These are phyloP conservation scores for Halichoeres trimaculatus DNA, from an alignment of 2,113 vertebrate species.

Conservation along the genomic window DNA sequence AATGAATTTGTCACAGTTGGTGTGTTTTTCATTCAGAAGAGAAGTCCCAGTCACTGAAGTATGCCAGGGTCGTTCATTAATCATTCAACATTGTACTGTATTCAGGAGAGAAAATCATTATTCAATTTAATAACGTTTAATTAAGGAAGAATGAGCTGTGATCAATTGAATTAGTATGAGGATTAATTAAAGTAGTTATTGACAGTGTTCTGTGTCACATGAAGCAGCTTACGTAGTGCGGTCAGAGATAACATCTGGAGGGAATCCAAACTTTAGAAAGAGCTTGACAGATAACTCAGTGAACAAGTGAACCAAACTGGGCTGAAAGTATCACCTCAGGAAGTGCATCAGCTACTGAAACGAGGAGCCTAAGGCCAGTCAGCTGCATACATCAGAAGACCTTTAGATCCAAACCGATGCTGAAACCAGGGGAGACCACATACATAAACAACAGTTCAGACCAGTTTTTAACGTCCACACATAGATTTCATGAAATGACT, in stretches of 20 bases:
- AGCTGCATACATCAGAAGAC: too few species aligned
- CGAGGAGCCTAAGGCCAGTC: too few species aligned
- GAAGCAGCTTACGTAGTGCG: background rate
- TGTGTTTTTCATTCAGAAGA: background rate
- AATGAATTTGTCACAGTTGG: background rate
- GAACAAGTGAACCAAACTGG: background rate
- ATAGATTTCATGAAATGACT: too few species aligned
- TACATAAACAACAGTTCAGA: too few species aligned
- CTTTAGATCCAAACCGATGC: too few species aligned
- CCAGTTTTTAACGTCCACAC: too few species aligned
- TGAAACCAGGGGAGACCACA: too few species aligned
- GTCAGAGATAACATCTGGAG: background rate
- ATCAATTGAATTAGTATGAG: conserved; percentile 2
- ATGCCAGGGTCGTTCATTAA: background rate
- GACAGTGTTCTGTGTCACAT: background rate
- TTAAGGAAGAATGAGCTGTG: background rate
- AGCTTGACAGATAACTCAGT: background rate
- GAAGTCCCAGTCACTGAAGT: background rate
- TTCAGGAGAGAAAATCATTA: conserved; percentile 2
- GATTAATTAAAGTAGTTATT: background rate
- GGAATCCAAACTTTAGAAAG: background rate
- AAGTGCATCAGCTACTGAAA: background rate
- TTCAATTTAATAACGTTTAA: conserved; percentile 16
- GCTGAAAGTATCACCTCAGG: background rate
- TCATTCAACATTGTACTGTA: background rate